Base-by-base conservation (phyloP, 2,797 vertebrate genomes). In the Pseudomugil gertrudae region DNA sequence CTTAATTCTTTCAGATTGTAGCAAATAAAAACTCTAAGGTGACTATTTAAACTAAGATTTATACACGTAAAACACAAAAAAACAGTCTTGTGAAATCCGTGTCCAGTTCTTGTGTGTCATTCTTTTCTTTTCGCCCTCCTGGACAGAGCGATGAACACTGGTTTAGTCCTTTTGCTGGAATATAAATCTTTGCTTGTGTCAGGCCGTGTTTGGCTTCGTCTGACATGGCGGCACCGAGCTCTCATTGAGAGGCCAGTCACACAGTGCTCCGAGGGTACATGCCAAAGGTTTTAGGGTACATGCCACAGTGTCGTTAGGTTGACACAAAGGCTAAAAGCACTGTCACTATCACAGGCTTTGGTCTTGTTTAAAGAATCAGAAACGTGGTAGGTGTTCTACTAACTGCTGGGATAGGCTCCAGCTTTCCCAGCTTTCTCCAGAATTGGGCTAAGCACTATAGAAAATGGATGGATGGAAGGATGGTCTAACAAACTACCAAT, bases 151-250 rank as follows among this genome's bases (percentile, higher is more conserved):
- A 76, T 63, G 19, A 72, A 67, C 11, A 47, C 29, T 64, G 7
- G 6, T 30, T 33, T 40, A 5, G 15, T 57, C 66, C 35, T 29
- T 5, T 33, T 43, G 70, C 57, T 55, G 70, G 59, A 63, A 72
- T 65, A 58, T 87, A 83, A 82, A 87, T 88, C 72, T 79, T 8
- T 30, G 21, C 14, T n/a, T 17, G 27, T 32, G 64, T 56, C 40
- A 24, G 30, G 30, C 24, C 23, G 2, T 56, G 66, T 75, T 80
- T 76, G 72, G 51, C 63, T 57, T 51, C 29, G 23, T 51, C 57
- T 68, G 52, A 59, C 6, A 6, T 4, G 0, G 8, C 74, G n/a
- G 60, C 60, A 59, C 50, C 53, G 26, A 35, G 3, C 43, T n/a
- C 35, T 57, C 55, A 30, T 54, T 30, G 2, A 50, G 57, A 68